phyloP scores from a whole-genome alignment of 2,797 vertebrate genomes.

The Otolemur crassicaudatus region DNA sequence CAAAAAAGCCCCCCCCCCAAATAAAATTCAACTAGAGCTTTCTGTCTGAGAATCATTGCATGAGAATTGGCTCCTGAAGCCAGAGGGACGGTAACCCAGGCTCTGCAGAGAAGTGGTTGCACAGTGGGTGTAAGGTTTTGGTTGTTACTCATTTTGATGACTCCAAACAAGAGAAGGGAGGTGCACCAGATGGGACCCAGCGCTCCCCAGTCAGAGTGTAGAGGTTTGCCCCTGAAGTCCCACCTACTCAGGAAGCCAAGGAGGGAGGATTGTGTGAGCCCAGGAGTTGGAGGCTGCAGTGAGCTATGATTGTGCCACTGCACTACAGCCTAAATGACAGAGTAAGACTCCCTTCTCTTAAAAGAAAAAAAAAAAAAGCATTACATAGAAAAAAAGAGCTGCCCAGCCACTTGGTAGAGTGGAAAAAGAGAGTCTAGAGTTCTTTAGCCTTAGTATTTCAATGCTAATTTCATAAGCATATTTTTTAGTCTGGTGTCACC shows the following conservation, averaged over 20 bases:
- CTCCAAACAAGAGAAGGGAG: background rate
- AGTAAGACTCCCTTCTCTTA: background rate
- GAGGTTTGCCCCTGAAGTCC: background rate
- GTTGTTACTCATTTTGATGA: conserved; percentile 26
- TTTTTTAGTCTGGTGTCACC: conserved; percentile 23
- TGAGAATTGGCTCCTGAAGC: background rate
- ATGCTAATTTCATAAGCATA: conserved; percentile 6
- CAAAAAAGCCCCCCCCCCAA: background rate
- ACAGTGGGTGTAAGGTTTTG: background rate
- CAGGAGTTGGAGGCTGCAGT: background rate
- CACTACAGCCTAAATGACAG: background rate
- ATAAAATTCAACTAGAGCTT: background rate
- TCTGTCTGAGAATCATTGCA: background rate
- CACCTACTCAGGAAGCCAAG: background rate
- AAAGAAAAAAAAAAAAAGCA: background rate
- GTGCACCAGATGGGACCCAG: background rate
- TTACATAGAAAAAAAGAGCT: background rate
- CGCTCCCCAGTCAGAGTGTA: background rate
- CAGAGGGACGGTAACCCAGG: background rate
- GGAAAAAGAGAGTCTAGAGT: background rate
- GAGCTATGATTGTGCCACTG: background rate
- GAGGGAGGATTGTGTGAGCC: background rate
- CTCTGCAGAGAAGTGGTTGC: background rate
- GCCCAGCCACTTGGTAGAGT: background rate
- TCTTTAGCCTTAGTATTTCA: conserved; percentile 7